Evolutionary conservation across 2,113 vertebrate species (phyloP).

Genomic region (Notarius quadriscutis): DNA sequence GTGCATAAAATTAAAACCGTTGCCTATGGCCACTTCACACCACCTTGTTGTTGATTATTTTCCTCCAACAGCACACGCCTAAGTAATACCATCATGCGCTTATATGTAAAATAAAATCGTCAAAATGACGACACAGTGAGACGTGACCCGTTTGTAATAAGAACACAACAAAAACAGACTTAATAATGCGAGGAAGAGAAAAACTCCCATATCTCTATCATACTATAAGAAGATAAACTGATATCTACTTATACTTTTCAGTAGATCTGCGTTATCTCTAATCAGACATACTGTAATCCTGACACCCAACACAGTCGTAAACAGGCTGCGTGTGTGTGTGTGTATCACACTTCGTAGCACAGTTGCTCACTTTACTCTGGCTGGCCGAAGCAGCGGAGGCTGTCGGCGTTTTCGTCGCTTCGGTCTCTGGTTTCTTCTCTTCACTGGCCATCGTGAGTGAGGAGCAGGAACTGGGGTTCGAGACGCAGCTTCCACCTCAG

Average conservation of each 20-base stretch:
- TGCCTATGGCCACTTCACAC: background rate
- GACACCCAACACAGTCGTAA: background rate
- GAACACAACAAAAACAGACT: background rate
- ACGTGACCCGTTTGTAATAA: too few relatives aligned
- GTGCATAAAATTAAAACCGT: too few relatives aligned
- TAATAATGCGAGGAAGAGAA: background rate
- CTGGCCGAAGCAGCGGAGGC: constrained; percentile 88
- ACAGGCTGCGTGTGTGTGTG: background rate
- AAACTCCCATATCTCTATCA: background rate
- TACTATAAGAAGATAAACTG: background rate
- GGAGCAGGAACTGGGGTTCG: constrained; percentile 48
- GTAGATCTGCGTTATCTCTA: too few relatives aligned
- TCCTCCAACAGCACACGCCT: background rate
- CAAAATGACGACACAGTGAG: too few relatives aligned
- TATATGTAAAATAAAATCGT: background rate
- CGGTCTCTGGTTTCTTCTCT: constrained; percentile 97
- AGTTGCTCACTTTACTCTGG: constrained; percentile 88
- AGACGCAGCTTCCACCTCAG: constrained; percentile 48
- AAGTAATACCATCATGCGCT: background rate
- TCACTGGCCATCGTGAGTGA: constrained; percentile 90
- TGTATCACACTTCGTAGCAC: too few relatives aligned
- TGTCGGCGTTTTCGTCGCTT: constrained; percentile 88
- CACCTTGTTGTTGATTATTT: background rate
- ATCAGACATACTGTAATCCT: background rate
- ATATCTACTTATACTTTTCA: background rate